phyloP scores from a whole-genome alignment of 2,888 invertebrate genomes.

The Sympetrum striolatum region DNA sequence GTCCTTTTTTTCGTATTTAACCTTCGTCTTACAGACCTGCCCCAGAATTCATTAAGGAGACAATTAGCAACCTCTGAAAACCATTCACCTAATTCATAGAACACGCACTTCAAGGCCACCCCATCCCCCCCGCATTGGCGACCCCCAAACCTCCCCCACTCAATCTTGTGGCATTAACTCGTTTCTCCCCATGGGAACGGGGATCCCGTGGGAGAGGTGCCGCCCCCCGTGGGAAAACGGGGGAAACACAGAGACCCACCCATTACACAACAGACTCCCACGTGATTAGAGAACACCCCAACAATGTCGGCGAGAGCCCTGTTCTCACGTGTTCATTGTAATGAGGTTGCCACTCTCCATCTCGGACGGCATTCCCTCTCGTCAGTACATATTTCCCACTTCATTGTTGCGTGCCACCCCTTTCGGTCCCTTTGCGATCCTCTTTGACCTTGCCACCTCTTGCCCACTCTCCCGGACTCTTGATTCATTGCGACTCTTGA shows the following conservation, averaged over 20 bases:
- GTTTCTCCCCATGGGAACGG: not conserved
- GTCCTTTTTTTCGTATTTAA: not conserved
- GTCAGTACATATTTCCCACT: not conserved
- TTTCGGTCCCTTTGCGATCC: not conserved
- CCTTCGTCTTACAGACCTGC: conserved; percentile 32
- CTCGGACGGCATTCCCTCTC: not conserved
- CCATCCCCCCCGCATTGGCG: not conserved
- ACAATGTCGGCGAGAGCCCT: not conserved
- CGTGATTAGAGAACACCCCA: conserved; percentile 14
- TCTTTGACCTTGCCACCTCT: not conserved
- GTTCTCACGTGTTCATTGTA: conserved; percentile 39
- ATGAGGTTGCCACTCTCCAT: conserved; percentile 26
- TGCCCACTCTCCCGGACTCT: not conserved
- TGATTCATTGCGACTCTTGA: not conserved
- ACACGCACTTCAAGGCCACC: conserved; percentile 5
- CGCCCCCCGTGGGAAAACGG: not conserved
- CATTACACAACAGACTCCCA: conserved; percentile 11
- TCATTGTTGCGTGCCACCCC: not conserved
- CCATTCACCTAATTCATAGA: conserved; percentile 27
- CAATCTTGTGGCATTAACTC: conserved; percentile 1
- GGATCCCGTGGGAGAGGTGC: not conserved
- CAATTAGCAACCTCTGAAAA: conserved; percentile 16
- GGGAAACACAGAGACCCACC: not conserved
- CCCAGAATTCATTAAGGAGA: conserved; percentile 17
- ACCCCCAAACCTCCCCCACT: not conserved